These are phyloP conservation scores for Heliconius eleuchia DNA, from an alignment of 1,140 invertebrate species.

Conservation along the genomic window DNA sequence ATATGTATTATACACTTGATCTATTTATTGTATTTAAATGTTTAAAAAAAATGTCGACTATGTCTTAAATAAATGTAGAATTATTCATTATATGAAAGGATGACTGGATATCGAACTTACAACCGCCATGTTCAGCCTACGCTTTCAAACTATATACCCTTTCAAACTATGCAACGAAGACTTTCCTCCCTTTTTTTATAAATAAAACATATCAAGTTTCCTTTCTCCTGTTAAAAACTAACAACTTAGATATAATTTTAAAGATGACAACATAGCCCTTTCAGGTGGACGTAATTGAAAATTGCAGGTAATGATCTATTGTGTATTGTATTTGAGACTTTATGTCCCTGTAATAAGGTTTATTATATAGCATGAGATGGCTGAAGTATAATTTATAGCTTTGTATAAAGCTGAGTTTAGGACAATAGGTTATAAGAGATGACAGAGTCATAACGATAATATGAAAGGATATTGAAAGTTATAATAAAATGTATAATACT, in stretches of 20 bases:
- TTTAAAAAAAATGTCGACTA: too few species aligned
- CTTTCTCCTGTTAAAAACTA: conserved; percentile 15
- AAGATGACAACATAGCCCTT: conserved; percentile 56
- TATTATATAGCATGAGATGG: conserved; percentile 4
- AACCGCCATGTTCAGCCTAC: neutral
- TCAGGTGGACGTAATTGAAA: conserved; percentile 55
- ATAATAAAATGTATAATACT: conserved; percentile 7
- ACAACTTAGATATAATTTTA: conserved; percentile 51
- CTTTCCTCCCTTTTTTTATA: neutral
- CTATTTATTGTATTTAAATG: too few species aligned
- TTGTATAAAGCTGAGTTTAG: conserved; percentile 31
- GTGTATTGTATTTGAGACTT: conserved; percentile 32
- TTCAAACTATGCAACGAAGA: neutral
- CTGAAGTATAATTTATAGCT: conserved; percentile 24
- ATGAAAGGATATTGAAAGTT: conserved; percentile 1
- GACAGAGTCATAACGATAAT: conserved; percentile 9
- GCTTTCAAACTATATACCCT: neutral
- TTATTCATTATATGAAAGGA: too few species aligned
- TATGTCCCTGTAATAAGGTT: conserved; percentile 30
- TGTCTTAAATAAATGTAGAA: too few species aligned
- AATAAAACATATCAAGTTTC: neutral
- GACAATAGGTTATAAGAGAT: conserved; percentile 49
- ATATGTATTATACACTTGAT: too few species aligned
- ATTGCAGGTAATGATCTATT: conserved; percentile 50
- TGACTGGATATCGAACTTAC: neutral